Percentiles rank a stretch among this genome's conserved stretches.
phyloP scores from a whole-genome alignment of 2,888 invertebrate species.

The Cybosia mesomella region DNA sequence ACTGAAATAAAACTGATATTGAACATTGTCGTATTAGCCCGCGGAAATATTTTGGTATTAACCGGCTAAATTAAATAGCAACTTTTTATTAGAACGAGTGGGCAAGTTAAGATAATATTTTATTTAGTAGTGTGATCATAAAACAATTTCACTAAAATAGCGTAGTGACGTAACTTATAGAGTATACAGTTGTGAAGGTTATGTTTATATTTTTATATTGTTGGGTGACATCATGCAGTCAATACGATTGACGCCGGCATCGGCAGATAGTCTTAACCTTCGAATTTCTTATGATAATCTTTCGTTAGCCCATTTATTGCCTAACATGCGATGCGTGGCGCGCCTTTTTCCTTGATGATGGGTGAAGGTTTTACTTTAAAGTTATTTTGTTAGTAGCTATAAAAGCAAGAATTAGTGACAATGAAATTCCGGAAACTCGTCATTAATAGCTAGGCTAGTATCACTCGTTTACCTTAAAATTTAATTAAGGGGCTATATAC shows the following conservation, averaged over 20 bases:
- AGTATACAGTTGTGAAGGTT: constrained; percentile 62
- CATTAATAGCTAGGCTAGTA: too few relatives aligned
- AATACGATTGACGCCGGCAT: constrained; percentile 16
- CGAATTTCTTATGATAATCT: constrained; percentile 21
- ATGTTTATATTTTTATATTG: constrained; percentile 48
- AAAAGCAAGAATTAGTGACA: too few relatives aligned
- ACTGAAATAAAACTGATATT: constrained; percentile 22
- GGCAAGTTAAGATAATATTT: not conserved
- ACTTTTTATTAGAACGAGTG: too few relatives aligned
- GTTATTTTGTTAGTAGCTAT: too few relatives aligned
- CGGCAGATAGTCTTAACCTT: constrained; percentile 34
- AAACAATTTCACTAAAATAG: constrained; percentile 74
- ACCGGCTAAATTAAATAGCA: constrained; percentile 9
- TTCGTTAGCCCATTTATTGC: constrained; percentile 11
- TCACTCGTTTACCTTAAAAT: too few relatives aligned
- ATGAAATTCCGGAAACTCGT: too few relatives aligned
- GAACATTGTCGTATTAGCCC: constrained; percentile 43
- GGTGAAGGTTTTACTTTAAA: constrained; percentile 1
- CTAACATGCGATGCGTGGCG: constrained; percentile 6
- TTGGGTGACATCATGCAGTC: constrained; percentile 45
- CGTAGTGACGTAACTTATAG: constrained; percentile 64
- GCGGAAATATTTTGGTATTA: constrained; percentile 10
- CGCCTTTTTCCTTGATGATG: not conserved
- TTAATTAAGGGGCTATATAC: too few relatives aligned
- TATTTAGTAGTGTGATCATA: constrained; percentile 10